phyloP scores from a whole-genome alignment of 2,888 invertebrate species.

The Brachycybe producta region DNA sequence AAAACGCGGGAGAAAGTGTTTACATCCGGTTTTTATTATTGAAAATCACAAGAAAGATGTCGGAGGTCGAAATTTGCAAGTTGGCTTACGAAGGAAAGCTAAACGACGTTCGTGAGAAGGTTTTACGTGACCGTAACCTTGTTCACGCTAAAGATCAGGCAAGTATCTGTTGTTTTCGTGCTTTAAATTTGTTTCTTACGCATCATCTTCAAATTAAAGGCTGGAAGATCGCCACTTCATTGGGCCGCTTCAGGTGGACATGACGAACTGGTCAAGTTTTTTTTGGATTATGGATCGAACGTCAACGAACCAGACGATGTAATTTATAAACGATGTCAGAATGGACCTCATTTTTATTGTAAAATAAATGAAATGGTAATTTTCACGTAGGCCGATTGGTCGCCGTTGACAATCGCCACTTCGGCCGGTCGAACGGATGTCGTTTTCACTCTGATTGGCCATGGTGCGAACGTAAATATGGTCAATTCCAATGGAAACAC shows the following conservation, averaged over 20 bases:
- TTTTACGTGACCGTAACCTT: conserved; percentile 44
- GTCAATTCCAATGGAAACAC: conserved; percentile 61
- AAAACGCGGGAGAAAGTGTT: no score
- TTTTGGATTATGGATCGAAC: conserved; percentile 51
- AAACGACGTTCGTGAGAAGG: conserved; percentile 48
- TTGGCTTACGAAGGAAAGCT: conserved; percentile 59
- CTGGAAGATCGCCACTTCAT: conserved; percentile 56
- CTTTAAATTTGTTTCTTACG: background rate
- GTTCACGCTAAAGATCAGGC: conserved; percentile 42
- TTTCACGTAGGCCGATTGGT: conserved; percentile 46
- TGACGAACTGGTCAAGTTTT: conserved; percentile 52
- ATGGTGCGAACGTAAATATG: conserved; percentile 59
- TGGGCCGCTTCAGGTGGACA: conserved; percentile 70
- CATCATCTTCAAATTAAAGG: conserved; percentile 40
- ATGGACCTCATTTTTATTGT: background rate
- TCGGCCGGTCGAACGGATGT: conserved; percentile 60
- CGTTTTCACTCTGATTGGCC: conserved; percentile 49
- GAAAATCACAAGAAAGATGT: conserved; percentile 22
- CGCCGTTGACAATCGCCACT: conserved; percentile 63
- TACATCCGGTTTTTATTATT: no score
- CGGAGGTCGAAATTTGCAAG: conserved; percentile 38
- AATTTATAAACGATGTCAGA: conserved; percentile 17
- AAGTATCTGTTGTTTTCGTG: no score
- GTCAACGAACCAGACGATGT: conserved; percentile 60
- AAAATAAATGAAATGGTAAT: conserved; percentile 2